Percentiles rank a stretch among this genome's conserved stretches.
Conservation (phyloP, 2,113 vertebrate genomes). For the Scomber scombrus region DNA sequence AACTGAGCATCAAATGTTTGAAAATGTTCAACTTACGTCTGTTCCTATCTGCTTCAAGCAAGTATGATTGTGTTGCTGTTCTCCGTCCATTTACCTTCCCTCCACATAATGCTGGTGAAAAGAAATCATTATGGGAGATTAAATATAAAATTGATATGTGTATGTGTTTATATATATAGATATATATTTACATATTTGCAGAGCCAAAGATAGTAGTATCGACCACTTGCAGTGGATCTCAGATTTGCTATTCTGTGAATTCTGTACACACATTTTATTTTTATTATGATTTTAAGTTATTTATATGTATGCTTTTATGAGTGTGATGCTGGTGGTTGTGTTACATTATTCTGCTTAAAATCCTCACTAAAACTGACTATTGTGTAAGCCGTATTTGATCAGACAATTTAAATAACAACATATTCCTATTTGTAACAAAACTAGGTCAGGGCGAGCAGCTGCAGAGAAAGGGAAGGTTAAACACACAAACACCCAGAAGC, state of each 20-base stretch:
- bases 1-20: too few species aligned
- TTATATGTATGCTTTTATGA: slow-evolving; percentile 37
- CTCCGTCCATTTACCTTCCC: background rate
- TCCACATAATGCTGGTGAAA: background rate
- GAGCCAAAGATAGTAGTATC: slow-evolving; percentile 24
- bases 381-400: slow-evolving; percentile 15
- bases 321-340: slow-evolving; percentile 12
- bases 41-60: background rate
- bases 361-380: slow-evolving; percentile 4
- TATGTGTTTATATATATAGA: too few species aligned
- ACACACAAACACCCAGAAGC: slow-evolving; percentile 10
- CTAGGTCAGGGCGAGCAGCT: background rate
- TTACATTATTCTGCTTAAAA: slow-evolving; percentile 16
- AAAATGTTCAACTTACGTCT: background rate
- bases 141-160: too few species aligned
- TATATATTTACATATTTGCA: background rate
- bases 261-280: slow-evolving; percentile 52
- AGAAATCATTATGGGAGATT: background rate
- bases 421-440: slow-evolving; percentile 5
- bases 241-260: slow-evolving; percentile 23
- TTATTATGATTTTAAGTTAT: slow-evolving; percentile 52
- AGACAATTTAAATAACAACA: background rate
- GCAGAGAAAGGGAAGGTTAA: background rate
- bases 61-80: background rate
- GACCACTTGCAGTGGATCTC: background rate